These are phyloP conservation scores for Himantopus leucocephalus DNA, from an alignment of 2,113 vertebrate genomes.

Conservation along the genomic window DNA sequence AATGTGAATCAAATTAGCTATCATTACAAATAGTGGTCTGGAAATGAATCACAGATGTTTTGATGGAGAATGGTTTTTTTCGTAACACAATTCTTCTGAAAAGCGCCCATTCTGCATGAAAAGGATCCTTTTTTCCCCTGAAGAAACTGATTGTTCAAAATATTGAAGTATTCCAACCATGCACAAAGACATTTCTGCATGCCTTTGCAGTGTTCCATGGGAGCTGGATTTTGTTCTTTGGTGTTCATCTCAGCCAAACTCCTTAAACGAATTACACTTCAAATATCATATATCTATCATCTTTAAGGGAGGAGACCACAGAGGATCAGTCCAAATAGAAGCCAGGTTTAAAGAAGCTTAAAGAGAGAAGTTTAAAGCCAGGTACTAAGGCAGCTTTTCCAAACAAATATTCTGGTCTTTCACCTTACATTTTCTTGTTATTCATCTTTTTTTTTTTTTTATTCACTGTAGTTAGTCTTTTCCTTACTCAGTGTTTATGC, in stretches of 20 bases:
- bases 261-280: slow-evolving; percentile 30
- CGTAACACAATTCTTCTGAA: slow-evolving; percentile 48
- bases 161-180: slow-evolving; percentile 47
- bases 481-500: not conserved
- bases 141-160: slow-evolving; percentile 61
- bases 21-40: slow-evolving; percentile 56
- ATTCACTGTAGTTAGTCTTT: not conserved
- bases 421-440: not conserved
- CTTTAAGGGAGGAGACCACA: slow-evolving; percentile 44
- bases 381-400: slow-evolving; percentile 3
- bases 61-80: slow-evolving; percentile 29
- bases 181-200: slow-evolving; percentile 56
- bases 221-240: slow-evolving; percentile 23
- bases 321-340: slow-evolving; percentile 43
- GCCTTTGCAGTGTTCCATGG: slow-evolving; percentile 38
- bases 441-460: not conserved
- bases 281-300: slow-evolving; percentile 55
- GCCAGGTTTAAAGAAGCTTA: slow-evolving; percentile 37
- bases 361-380: slow-evolving; percentile 13
- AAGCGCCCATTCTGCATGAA: slow-evolving; percentile 45
- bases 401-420: slow-evolving; percentile 25
- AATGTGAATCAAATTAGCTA: slow-evolving; percentile 68
- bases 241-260: slow-evolving; percentile 48
- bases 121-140: slow-evolving; percentile 23
- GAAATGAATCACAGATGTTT: slow-evolving; percentile 58